These are phyloP conservation scores for Trinectes maculatus DNA, from an alignment of 2,113 vertebrate species.

Conservation along the genomic window DNA sequence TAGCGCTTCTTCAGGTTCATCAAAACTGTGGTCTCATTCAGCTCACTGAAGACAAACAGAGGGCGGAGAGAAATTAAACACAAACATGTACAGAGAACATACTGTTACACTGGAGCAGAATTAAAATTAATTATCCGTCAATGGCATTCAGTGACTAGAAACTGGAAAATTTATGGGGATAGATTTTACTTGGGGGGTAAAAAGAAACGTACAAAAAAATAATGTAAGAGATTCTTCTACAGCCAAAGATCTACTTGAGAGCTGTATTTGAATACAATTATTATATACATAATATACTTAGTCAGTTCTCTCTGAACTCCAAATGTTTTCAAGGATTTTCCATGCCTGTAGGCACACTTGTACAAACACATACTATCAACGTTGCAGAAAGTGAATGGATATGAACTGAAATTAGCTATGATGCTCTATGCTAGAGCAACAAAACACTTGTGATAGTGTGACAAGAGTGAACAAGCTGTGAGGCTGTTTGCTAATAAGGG, in stretches of 20 bases:
- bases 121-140: constrained; percentile 32
- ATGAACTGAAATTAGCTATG: constrained; percentile 17
- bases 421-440: constrained; percentile 2
- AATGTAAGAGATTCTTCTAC: neutral
- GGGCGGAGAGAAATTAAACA: constrained; percentile 19
- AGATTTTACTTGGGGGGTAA: too few species aligned
- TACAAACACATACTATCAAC: neutral
- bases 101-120: constrained; percentile 20
- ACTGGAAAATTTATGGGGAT: neutral
- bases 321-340: constrained; percentile 4
- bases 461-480: constrained; percentile 12
- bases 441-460: constrained; percentile 20
- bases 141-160: constrained; percentile 24
- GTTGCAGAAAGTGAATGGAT: constrained; percentile 12
- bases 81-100: constrained; percentile 32
- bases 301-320: constrained; percentile 11
- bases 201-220: constrained; percentile 11
- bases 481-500: constrained; percentile 32
- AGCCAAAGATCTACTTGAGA: neutral
- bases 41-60: constrained; percentile 84
- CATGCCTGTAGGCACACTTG: constrained; percentile 10
- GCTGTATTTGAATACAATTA: constrained; percentile 14
- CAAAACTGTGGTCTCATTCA: constrained; percentile 90
- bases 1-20: constrained; percentile 92
- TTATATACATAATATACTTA: constrained; percentile 20